Conservation (phyloP, 2,797 vertebrate species). For the Eulemur coronatus region DNA sequence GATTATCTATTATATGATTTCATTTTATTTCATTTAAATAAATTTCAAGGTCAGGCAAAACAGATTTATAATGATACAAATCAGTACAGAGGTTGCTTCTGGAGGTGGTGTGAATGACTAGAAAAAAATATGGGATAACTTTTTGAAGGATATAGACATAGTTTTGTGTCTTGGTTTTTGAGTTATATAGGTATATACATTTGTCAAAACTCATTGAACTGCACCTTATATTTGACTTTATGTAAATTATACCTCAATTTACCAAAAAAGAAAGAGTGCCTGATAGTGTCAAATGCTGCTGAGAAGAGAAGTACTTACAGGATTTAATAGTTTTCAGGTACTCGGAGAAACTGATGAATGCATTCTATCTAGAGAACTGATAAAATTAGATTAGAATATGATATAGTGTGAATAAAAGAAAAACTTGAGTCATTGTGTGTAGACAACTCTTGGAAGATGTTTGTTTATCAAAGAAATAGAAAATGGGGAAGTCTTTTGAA, state of each 20-base stretch:
- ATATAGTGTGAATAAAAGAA: not conserved
- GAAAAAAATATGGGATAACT: not conserved
- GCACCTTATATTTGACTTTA: not conserved
- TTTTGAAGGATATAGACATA: not conserved
- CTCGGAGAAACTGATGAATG: not conserved
- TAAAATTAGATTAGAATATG: not conserved
- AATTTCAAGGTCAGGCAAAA: not conserved
- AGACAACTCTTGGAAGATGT: not conserved
- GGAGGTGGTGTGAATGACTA: not conserved
- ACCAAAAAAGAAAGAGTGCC: not conserved
- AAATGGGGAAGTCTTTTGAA: not conserved
- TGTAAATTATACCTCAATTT: not conserved
- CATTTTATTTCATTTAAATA: not conserved
- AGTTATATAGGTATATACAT: not conserved
- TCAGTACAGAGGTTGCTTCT: not conserved
- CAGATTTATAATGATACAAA: not conserved
- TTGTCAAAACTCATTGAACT: not conserved
- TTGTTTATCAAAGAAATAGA: not conserved
- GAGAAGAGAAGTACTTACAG: not conserved
- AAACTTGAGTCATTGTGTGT: not conserved
- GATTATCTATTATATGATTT: not conserved
- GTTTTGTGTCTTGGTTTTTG: not conserved
- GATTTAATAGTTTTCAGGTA: not conserved
- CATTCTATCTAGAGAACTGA: not conserved
- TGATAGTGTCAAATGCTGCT: not conserved